A percentile compares a stretch with the other conserved stretches of the same genome.
phyloP scores from a whole-genome alignment of 2,888 invertebrate species.

The Parnassius smintheus region DNA sequence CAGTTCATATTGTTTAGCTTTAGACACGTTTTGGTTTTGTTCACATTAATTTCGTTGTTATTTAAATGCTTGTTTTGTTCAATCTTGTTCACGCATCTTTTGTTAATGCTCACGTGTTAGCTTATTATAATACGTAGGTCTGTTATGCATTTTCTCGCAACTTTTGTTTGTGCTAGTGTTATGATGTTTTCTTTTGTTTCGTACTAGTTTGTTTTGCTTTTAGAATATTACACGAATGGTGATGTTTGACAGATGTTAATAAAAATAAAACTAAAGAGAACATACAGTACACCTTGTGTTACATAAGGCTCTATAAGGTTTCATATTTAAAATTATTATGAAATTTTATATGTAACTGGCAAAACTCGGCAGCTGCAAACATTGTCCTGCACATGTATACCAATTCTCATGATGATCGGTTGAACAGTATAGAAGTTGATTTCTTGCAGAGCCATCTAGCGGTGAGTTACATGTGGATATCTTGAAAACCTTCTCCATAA shows the following conservation, averaged over 20 bases:
- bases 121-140: conserved; percentile 6
- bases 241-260: not conserved
- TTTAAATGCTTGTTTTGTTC: conserved; percentile 14
- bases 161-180: conserved; percentile 8
- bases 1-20: conserved; percentile 7
- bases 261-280: too few species aligned
- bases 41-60: conserved; percentile 6
- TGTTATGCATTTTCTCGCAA: conserved; percentile 8
- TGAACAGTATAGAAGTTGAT: too few species aligned
- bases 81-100: conserved; percentile 6
- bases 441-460: too few species aligned
- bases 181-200: conserved; percentile 2
- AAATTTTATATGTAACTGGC: too few species aligned
- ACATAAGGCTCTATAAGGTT: too few species aligned
- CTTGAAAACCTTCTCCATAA: too few species aligned
- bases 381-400: too few species aligned
- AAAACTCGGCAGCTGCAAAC: too few species aligned
- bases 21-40: conserved; percentile 14
- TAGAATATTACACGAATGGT: not conserved
- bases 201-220: conserved; percentile 4
- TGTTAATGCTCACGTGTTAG: conserved; percentile 3
- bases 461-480: too few species aligned
- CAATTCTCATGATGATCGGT: too few species aligned
- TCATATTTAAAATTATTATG: too few species aligned
- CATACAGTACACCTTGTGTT: too few species aligned